A percentile compares a stretch with the other conserved stretches of the same genome.
Evolutionary conservation across 1,140 invertebrate genomes (phyloP).

Genomic region (Rhizoglyphus robini): DNA sequence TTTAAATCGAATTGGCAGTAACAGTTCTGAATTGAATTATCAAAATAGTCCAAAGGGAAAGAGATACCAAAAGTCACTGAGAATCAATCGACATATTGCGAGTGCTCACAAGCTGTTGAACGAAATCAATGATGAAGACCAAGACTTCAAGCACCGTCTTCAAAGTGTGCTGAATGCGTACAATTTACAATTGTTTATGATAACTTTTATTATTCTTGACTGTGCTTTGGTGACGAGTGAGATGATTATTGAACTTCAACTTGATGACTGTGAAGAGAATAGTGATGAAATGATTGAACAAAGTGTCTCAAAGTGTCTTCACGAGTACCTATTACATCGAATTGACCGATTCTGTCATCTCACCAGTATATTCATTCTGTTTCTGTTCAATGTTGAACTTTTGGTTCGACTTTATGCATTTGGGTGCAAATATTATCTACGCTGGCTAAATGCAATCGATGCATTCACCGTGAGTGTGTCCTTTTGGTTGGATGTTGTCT

Average conservation of each 20-base stretch:
- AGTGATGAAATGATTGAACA: background rate
- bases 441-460: background rate
- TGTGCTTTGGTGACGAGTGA: constrained; percentile 5
- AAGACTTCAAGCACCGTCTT: background rate
- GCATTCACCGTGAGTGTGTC: background rate
- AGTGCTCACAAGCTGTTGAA: background rate
- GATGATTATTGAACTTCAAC: background rate
- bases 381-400: background rate
- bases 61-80: too few relatives aligned
- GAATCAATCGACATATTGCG: background rate
- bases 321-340: background rate
- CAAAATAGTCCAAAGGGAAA: too few relatives aligned
- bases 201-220: constrained; percentile 2
- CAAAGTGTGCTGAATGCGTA: background rate
- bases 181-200: constrained; percentile 5
- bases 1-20: too few relatives aligned
- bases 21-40: too few relatives aligned
- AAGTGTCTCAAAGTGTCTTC: background rate
- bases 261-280: background rate
- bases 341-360: background rate
- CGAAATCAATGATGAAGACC: background rate
- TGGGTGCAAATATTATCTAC: constrained; percentile 2
- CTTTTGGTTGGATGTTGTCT: background rate
- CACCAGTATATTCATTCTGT: background rate
- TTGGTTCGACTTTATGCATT: background rate